phyloP scores from a whole-genome alignment of 2,113 vertebrate genomes.

The Upupa epops region DNA sequence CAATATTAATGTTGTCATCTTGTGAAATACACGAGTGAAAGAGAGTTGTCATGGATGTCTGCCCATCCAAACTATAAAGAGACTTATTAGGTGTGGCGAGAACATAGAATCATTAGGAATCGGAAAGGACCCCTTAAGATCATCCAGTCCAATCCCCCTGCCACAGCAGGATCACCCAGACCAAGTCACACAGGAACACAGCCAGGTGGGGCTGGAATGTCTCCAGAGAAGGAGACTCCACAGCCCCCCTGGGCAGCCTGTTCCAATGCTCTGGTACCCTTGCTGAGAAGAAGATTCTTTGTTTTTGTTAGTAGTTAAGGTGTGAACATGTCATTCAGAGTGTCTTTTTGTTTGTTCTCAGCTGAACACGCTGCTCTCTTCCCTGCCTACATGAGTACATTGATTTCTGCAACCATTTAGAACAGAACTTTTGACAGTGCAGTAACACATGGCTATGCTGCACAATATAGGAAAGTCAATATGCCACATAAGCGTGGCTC shows the following conservation, averaged over 20 bases:
- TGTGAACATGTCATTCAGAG: accelerated
- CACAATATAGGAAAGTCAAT: background rate
- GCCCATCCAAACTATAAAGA: background rate
- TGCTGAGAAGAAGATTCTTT: no score
- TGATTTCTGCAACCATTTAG: background rate
- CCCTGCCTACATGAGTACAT: background rate
- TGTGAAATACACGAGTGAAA: background rate
- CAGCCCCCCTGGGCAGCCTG: no score
- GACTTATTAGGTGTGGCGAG: no score
- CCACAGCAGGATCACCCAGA: no score
- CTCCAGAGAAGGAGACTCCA: no score
- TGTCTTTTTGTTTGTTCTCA: background rate
- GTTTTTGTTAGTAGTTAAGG: background rate
- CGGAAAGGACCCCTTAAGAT: no score
- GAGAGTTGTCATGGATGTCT: background rate
- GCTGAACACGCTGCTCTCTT: background rate
- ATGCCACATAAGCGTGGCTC: background rate
- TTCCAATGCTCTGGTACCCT: no score
- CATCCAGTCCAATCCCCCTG: no score
- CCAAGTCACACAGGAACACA: no score
- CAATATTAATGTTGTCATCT: background rate
- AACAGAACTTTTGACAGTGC: background rate
- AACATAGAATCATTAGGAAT: no score
- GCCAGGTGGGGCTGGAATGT: no score
- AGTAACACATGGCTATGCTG: background rate